Base-by-base conservation (phyloP, 2,113 vertebrate genomes). In the Mirounga angustirostris region DNA sequence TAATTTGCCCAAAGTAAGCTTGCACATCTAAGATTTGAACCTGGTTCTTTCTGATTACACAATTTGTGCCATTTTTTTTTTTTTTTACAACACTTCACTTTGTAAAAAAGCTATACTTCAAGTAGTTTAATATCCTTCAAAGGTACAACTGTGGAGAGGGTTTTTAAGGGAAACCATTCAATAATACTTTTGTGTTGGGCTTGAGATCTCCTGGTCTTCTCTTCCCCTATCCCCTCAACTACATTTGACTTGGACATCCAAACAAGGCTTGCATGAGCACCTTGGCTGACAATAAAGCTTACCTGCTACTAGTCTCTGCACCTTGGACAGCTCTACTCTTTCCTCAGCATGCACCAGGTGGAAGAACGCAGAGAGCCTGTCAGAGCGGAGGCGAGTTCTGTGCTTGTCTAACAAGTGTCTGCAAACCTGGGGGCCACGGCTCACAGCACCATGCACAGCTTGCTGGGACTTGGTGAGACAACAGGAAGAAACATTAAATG, bases 401-500 rank as follows among this genome's bases (percentile, higher is more conserved):
- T 50, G 16, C 84, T 81, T 74, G 46, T 92, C 59, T 87, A 36
- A 26, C 4, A 46, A 58, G 43, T 74, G 40, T 93, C 79, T 63
- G 79, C 24, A 46, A 1, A 33, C 80, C 43, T 65, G 7, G 52
- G n/a, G 46, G 59, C 22, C 28, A 28, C 15, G 33, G 69, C 71
- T 86, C 52, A 61, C 11, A 46, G 79, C 33, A 28, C 56, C 74
- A 54, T 5, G 46, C 78, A 81, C 50, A 87, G n/a, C 78, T 46
- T 95, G 26, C 54, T 43, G 46, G 30, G 36, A 86, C 65, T 52
- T 82, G 73, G 63, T 36, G 67, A 96, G 79, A 91, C 71, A 86
- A 84, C n/a, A 85, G 43, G 58, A 91, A 78, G 46, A 59, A 96
- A 95, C 94, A 21, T 69, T 82, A 93, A 86, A 80, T 95, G 78